Percentiles rank a stretch among this genome's conserved stretches.
Evolutionary conservation across 2,888 invertebrate species (phyloP).

Genomic region (Chironomus riparius): DNA sequence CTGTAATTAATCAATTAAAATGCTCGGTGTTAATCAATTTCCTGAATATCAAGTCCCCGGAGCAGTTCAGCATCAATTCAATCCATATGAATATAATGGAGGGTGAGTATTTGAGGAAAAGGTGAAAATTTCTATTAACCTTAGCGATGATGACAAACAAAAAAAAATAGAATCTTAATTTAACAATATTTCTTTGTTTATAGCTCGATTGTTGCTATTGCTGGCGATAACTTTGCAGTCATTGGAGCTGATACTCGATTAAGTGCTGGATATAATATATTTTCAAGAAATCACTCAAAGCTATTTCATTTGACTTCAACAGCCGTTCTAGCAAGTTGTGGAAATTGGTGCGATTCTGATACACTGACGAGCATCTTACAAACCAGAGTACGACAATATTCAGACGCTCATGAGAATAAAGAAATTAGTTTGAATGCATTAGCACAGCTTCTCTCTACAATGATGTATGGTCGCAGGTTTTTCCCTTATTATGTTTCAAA

Average conservation of each 20-base stretch:
- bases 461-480: constrained; percentile 93
- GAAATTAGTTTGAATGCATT: constrained; percentile 85
- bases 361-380: constrained; percentile 76
- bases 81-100: constrained; percentile 68
- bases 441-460: constrained; percentile 92
- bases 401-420: constrained; percentile 81
- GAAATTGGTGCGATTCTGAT: constrained; percentile 96
- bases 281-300: constrained; percentile 81
- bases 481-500: constrained; percentile 98
- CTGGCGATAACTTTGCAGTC: constrained; percentile 89
- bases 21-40: constrained; percentile 10
- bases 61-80: constrained; percentile 46
- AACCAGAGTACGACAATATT: constrained; percentile 89
- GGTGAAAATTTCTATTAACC: not conserved
- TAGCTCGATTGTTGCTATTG: constrained; percentile 91
- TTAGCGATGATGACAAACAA: constrained; percentile 5
- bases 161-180: not conserved
- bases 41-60: constrained; percentile 42
- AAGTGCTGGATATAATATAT: constrained; percentile 83
- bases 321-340: constrained; percentile 87
- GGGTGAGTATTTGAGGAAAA: constrained; percentile 47
- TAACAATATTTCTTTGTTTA: constrained; percentile 31
- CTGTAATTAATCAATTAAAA: not conserved
- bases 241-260: constrained; percentile 93
- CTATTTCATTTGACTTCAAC: constrained; percentile 69